These are phyloP conservation scores for Aurelia aurita DNA, from an alignment of 30 jellyfish, hydroid and myxozoan species.

Conservation along the genomic window DNA sequence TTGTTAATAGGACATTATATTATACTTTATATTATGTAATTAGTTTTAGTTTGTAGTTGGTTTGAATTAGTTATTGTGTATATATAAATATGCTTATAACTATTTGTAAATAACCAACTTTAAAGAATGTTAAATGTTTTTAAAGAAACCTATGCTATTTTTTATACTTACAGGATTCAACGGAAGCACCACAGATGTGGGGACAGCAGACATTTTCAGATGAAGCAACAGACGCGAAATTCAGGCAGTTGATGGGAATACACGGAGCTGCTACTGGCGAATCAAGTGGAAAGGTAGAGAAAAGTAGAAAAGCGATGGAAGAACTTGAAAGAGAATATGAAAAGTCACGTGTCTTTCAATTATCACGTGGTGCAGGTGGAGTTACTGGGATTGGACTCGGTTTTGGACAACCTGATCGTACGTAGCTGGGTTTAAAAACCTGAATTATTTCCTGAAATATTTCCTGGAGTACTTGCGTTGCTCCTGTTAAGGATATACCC, in stretches of 20 bases:
- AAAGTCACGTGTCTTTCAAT: conserved; percentile 90
- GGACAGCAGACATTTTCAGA: conserved; percentile 87
- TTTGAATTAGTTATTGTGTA: too few species aligned
- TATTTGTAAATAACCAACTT: too few species aligned
- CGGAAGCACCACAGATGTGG: conserved; percentile 48
- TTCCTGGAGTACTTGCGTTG: too few species aligned
- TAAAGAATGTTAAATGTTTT: too few species aligned
- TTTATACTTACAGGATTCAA: conserved; percentile 53
- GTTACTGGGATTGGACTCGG: conserved; percentile 97
- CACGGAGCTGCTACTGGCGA: conserved; percentile 63
- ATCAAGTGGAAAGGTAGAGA: conserved; percentile 65
- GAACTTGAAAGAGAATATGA: conserved; percentile 94
- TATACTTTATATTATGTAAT: too few species aligned
- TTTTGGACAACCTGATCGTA: conserved; percentile 62
- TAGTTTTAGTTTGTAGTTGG: too few species aligned
- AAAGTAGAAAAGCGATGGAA: conserved; percentile 87
- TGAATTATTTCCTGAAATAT: too few species aligned
- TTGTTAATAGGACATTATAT: too few species aligned
- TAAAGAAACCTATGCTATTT: too few species aligned
- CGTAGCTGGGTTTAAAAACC: not conserved
- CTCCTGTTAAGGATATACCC: too few species aligned
- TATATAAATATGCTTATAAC: too few species aligned
- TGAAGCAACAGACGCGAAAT: conserved; percentile 89
- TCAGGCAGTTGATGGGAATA: conserved; percentile 93
- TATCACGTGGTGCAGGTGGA: conserved; percentile 99